Evolutionary conservation across 2,888 invertebrate species (phyloP).

Genomic region (Pristionchus mayeri): DNA sequence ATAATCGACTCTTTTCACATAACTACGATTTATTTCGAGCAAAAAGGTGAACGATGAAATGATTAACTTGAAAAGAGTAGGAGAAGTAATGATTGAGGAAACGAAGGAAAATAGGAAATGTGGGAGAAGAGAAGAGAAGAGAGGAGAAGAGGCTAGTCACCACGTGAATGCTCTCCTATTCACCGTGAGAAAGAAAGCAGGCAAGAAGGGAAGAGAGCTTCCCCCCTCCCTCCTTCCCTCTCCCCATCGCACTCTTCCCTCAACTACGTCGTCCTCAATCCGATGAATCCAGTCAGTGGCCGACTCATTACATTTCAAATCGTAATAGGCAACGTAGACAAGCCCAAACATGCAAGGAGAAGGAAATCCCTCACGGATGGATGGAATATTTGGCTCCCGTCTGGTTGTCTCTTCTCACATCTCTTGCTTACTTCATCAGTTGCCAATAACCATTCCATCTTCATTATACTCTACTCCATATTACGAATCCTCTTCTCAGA

Average conservation of each 20-base stretch:
- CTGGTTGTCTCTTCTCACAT: too few species aligned
- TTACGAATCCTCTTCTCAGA: too few species aligned
- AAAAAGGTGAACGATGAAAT: too few species aligned
- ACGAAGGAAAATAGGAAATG: not conserved
- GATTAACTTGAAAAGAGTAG: too few species aligned
- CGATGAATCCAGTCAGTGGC: not conserved
- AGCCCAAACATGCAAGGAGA: not conserved
- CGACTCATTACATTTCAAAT: not conserved
- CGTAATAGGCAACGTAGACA: not conserved
- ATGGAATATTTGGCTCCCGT: too few species aligned
- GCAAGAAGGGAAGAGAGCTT: not conserved
- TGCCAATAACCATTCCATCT: too few species aligned
- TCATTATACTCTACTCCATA: too few species aligned
- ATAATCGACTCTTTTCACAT: too few species aligned
- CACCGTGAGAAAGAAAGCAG: constrained; percentile 1
- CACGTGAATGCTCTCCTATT: constrained; percentile 29
- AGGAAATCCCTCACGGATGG: too few species aligned
- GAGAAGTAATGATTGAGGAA: not conserved
- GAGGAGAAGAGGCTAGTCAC: not conserved
- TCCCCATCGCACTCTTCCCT: not conserved
- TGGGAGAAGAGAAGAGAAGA: not conserved
- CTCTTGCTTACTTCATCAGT: too few species aligned
- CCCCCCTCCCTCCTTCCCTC: not conserved
- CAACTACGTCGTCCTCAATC: not conserved
- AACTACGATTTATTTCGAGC: too few species aligned